A percentile compares a stretch with the other conserved stretches of the same genome.
These are phyloP conservation scores for Drosophila hydei DNA, from an alignment of 1,140 invertebrate genomes.

Conservation along the genomic window DNA sequence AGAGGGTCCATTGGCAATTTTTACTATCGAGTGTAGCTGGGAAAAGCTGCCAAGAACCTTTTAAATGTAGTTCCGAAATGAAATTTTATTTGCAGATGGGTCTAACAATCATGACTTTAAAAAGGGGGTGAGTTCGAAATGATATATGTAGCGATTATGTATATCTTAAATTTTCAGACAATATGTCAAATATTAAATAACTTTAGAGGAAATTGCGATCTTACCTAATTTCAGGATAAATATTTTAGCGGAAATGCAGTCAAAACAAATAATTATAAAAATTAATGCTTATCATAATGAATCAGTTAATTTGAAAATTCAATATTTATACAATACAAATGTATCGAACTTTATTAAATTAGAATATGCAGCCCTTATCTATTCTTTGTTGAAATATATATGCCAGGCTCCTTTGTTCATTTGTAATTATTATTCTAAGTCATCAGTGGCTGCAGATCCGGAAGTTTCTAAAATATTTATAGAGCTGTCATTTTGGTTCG, in stretches of 20 bases:
- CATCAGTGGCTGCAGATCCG: conserved; percentile 64
- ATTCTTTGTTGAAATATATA: conserved; percentile 59
- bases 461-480: conserved; percentile 62
- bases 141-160: too few species aligned
- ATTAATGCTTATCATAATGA: conserved; percentile 11
- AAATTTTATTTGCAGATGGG: too few species aligned
- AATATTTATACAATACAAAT: conserved; percentile 37
- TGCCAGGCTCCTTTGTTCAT: conserved; percentile 44
- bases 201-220: not conserved
- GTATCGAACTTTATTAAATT: conserved; percentile 50
- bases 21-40: too few species aligned
- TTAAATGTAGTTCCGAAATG: too few species aligned
- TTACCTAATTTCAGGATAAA: too few species aligned
- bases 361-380: conserved; percentile 65
- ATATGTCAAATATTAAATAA: not conserved
- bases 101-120: too few species aligned
- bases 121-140: too few species aligned
- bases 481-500: conserved; percentile 47
- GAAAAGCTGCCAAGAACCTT: too few species aligned
- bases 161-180: too few species aligned
- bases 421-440: conserved; percentile 73
- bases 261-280: conserved; percentile 1
- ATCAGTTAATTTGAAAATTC: conserved; percentile 23
- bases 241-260: too few species aligned
- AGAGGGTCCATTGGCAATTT: too few species aligned